phyloP scores from a whole-genome alignment of 2,113 vertebrate species.

The Megalops atlanticus region DNA sequence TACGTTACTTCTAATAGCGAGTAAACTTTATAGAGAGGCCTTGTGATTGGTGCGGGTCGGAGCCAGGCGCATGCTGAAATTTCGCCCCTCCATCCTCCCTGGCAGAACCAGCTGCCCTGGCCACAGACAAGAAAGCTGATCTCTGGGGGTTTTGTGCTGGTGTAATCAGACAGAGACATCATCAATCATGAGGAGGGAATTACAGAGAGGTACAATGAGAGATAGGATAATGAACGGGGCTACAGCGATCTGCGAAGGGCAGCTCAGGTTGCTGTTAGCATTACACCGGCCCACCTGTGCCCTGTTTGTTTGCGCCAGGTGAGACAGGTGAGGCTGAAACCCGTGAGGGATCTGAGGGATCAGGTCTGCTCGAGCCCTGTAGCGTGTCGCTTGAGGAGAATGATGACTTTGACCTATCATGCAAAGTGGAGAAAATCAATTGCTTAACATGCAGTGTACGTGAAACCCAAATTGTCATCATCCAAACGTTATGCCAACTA shows the following conservation, averaged over 20 bases:
- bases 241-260: constrained; percentile 41
- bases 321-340: background rate
- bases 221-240: constrained; percentile 68
- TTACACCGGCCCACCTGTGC: constrained; percentile 38
- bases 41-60: background rate
- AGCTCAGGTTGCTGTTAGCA: constrained; percentile 61
- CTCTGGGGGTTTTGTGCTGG: constrained; percentile 60
- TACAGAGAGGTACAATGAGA: constrained; percentile 64
- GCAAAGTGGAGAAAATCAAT: background rate
- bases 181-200: constrained; percentile 68
- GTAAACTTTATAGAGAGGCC: background rate
- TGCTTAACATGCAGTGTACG: background rate
- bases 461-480: background rate
- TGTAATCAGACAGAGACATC: constrained; percentile 72
- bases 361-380: background rate
- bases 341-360: background rate
- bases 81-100: background rate
- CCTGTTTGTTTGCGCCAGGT: background rate
- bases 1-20: background rate
- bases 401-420: background rate
- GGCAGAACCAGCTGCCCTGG: constrained; percentile 45
- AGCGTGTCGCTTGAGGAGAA: background rate
- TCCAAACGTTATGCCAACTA: background rate
- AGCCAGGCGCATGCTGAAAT: background rate
- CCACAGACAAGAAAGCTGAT: constrained; percentile 61